Conservation (phyloP, 2,797 vertebrate species). For the Cetoscarus ocellatus region DNA sequence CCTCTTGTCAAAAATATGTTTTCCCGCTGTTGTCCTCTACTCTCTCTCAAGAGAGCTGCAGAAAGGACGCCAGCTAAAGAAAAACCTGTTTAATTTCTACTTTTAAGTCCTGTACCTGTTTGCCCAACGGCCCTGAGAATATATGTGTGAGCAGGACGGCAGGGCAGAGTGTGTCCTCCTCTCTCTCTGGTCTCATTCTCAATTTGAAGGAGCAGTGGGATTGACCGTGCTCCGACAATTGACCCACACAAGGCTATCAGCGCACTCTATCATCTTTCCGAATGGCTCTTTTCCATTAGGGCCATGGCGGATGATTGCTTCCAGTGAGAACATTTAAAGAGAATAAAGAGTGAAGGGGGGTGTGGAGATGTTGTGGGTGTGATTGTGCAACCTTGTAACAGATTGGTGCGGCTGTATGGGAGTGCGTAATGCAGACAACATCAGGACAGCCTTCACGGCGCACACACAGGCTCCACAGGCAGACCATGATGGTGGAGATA, state of each 20-base stretch:
- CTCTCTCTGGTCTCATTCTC: constrained; percentile 44
- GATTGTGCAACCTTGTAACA: constrained; percentile 49
- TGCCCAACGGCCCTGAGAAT: constrained; percentile 13
- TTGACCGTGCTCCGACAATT: constrained; percentile 61
- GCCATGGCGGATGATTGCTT: constrained; percentile 54
- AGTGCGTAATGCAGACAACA: constrained; percentile 43
- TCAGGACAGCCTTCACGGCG: constrained; percentile 24
- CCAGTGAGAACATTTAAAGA: constrained; percentile 60
- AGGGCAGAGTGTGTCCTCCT: constrained; percentile 16
- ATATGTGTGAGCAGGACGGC: constrained; percentile 23
- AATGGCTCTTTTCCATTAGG: constrained; percentile 68
- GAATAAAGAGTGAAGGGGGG: constrained; percentile 38
- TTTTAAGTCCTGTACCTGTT: constrained; percentile 9
- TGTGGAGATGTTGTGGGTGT: constrained; percentile 25
- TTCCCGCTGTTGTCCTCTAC: background rate
- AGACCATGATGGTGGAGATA: constrained; percentile 57
- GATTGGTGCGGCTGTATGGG: constrained; percentile 47
- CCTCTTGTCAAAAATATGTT: constrained; percentile 26
- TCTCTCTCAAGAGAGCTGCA: background rate
- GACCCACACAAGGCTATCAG: constrained; percentile 61
- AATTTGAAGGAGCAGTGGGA: constrained; percentile 55
- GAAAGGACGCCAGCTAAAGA: background rate
- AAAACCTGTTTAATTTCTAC: constrained; percentile 9
- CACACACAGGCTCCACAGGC: constrained; percentile 16
- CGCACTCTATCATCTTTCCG: constrained; percentile 58